phyloP scores from a whole-genome alignment of 2,113 vertebrate genomes.

The Saccopteryx leptura region DNA sequence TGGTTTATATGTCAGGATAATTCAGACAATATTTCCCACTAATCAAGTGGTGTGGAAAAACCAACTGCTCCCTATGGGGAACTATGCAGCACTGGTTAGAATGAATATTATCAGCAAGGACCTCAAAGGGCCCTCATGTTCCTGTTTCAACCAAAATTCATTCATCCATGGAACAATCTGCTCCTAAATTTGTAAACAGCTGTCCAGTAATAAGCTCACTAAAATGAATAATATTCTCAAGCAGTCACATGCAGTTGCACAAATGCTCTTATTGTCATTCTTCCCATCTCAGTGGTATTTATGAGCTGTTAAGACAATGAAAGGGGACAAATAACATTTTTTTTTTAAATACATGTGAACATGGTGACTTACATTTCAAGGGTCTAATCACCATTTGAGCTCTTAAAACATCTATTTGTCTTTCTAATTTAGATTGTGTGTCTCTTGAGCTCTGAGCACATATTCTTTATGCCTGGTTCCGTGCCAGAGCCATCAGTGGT shows the following conservation, averaged over 20 bases:
- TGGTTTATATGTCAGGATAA: slow-evolving; percentile 65
- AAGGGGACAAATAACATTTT: background rate
- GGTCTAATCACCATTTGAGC: slow-evolving; percentile 44
- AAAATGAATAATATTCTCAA: slow-evolving; percentile 74
- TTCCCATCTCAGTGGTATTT: slow-evolving; percentile 39
- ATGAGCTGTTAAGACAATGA: slow-evolving; percentile 31
- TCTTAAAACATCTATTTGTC: slow-evolving; percentile 68
- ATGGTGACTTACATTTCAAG: slow-evolving; percentile 61
- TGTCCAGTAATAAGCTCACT: slow-evolving; percentile 77
- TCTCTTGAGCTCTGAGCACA: slow-evolving; percentile 60
- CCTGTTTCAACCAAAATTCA: slow-evolving; percentile 73
- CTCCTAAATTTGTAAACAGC: slow-evolving; percentile 82
- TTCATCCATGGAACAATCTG: slow-evolving; percentile 77
- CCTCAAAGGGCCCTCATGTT: slow-evolving; percentile 60
- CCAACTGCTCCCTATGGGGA: slow-evolving; percentile 30
- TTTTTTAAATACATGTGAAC: slow-evolving; percentile 39
- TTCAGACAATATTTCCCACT: slow-evolving; percentile 66
- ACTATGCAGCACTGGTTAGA: slow-evolving; percentile 27
- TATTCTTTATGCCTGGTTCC: slow-evolving; percentile 59
- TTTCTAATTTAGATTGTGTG: slow-evolving; percentile 60
- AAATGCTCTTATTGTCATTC: slow-evolving; percentile 42
- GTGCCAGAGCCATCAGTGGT: slow-evolving; percentile 63
- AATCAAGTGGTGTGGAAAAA: slow-evolving; percentile 62
- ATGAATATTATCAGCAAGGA: slow-evolving; percentile 50
- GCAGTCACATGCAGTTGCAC: slow-evolving; percentile 53